Evolutionary conservation across 2,888 invertebrate species (phyloP).

Genomic region (Selenia dentaria): DNA sequence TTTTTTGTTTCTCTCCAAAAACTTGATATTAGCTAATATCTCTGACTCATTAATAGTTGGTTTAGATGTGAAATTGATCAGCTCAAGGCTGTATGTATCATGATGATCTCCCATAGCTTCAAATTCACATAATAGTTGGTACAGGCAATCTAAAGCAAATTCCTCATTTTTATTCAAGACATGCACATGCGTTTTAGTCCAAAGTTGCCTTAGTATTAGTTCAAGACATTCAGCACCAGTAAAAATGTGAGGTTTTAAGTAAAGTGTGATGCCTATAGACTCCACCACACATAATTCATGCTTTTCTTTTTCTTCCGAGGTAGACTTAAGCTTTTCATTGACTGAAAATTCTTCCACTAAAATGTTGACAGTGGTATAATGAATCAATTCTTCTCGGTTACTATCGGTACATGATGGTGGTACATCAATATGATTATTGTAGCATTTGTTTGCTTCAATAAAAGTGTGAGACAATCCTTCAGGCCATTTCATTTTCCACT

Average conservation of each 20-base stretch:
- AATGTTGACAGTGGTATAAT: constrained; percentile 66
- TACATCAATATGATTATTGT: constrained; percentile 71
- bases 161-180: constrained; percentile 69
- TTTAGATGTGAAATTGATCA: constrained; percentile 70
- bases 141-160: constrained; percentile 69
- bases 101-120: constrained; percentile 70
- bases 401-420: constrained; percentile 66
- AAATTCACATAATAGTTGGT: constrained; percentile 72
- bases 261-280: constrained; percentile 63
- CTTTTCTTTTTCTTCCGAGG: constrained; percentile 49
- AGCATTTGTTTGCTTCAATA: constrained; percentile 85
- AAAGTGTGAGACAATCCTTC: constrained; percentile 83
- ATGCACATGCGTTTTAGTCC: constrained; percentile 73
- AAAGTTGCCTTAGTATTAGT: constrained; percentile 64
- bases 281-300: constrained; percentile 65
- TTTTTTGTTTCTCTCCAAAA: constrained; percentile 78
- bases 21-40: constrained; percentile 63
- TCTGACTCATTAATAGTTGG: constrained; percentile 63
- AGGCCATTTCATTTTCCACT: constrained; percentile 89
- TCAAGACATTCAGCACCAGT: constrained; percentile 61
- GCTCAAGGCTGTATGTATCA: constrained; percentile 55
- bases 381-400: constrained; percentile 59
- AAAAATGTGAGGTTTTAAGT: constrained; percentile 66
- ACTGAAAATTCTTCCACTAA: constrained; percentile 70
- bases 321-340: constrained; percentile 59